phyloP scores from a whole-genome alignment of 2,113 vertebrate species.

The Eurypyga helias region DNA sequence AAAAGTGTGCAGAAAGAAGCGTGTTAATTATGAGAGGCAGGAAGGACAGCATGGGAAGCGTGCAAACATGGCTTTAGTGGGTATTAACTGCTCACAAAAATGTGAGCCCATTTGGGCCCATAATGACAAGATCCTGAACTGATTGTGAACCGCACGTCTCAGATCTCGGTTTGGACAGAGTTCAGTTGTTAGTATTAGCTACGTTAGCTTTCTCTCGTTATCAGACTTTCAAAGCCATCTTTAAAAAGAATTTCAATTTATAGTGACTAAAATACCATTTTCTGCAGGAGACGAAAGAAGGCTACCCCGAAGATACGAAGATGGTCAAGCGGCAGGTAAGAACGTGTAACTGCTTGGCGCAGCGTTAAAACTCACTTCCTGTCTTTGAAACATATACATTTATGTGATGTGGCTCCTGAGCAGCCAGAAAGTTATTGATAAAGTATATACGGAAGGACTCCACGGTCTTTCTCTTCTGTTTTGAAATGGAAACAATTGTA shows the following conservation, averaged over 20 bases:
- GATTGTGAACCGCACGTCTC: background rate
- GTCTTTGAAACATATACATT: background rate
- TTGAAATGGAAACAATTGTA: background rate
- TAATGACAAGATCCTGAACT: background rate
- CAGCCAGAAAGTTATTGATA: background rate
- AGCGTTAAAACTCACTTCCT: background rate
- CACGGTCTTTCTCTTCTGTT: background rate
- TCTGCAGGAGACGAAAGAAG: constrained; percentile 82
- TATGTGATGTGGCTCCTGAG: background rate
- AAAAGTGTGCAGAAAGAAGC: background rate
- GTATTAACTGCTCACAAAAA: background rate
- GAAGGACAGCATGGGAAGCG: background rate
- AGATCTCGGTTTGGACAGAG: background rate
- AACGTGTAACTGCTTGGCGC: background rate
- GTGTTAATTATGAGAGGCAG: background rate
- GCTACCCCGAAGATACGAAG: constrained; percentile 79
- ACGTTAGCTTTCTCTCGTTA: background rate
- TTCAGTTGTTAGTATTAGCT: background rate
- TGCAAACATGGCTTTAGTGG: background rate
- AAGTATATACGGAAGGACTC: background rate
- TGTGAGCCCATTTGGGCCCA: background rate
- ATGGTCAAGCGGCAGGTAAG: constrained; percentile 81
- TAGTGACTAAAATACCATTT: constrained; percentile 55
- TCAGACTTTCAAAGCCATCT: background rate
- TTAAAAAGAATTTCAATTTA: background rate